Evolutionary conservation across 2,113 vertebrate species (phyloP), one percentile per base, ranked within the genome.

Genomic region (Calypte anna): DNA sequence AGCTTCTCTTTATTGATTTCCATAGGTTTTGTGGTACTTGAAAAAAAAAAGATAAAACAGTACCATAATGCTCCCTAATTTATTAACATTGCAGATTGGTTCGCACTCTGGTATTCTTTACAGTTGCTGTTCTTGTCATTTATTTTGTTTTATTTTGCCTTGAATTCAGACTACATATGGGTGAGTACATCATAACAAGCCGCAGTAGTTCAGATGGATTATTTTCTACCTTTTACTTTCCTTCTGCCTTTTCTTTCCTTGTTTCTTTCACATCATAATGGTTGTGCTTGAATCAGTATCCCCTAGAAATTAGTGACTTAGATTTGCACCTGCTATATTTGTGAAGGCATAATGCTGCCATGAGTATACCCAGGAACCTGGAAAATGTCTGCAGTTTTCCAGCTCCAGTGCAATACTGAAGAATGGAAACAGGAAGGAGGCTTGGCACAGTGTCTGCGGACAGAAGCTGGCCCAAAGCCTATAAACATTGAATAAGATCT

Each of bases 181-280:
- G 2, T 33, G 4, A 66, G 12, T 18, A 14, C 12, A 4, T 51
- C 11, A 75, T 55, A 90, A 74, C 6, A 90, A 82, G 6, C 2
- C 7, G 9, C 1, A 23, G 0, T 10, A 1, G 0, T 44, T 59
- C n/a, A 77, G 8, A 11, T 1, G 6, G 10, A 33, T 58, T 55
- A 5, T 81, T 70, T 86, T 66, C 16, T 54, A 5, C 13, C 7
- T 48, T 73, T 62, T 21, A 5, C 15, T 66, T 69, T 58, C 7
- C 22, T 63, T 67, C n/a, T 69, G 12, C 7, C 7, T 7, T 58
- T 16, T 7, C 28, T 67, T 89, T 77, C 20, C 33, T 40, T 10
- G 7, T 0, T 48, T 89, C 55, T 31, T n/a, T 78, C 21, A 40
- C 23, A 64, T 63, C 9, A 58, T 17, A 70, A 31, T 16, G 46